phyloP scores from a whole-genome alignment of 2,113 vertebrate genomes.

The Neotragus moschatus region DNA sequence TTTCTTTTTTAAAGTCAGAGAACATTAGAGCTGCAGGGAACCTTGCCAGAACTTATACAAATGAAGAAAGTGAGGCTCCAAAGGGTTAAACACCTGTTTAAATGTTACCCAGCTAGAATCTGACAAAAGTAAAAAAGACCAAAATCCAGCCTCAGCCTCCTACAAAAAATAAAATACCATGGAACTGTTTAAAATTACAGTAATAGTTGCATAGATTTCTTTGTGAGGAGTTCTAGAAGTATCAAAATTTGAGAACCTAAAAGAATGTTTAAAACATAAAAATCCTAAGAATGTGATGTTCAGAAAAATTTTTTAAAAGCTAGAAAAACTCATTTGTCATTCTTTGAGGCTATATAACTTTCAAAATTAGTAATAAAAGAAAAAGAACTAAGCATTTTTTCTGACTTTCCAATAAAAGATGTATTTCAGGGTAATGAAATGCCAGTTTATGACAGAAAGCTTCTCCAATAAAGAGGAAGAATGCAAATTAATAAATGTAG shows the following conservation, averaged over 20 bases:
- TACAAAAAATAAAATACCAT: slow-evolving; percentile 1
- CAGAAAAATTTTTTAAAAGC: not conserved
- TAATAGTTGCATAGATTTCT: not conserved
- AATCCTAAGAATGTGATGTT: not conserved
- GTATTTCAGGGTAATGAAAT: not conserved
- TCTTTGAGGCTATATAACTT: not conserved
- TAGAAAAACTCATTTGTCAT: not conserved
- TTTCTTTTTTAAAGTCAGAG: not conserved
- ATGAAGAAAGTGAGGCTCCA: not conserved
- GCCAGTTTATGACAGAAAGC: not conserved
- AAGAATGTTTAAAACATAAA: not conserved
- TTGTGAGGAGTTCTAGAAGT: not conserved
- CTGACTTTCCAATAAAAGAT: not conserved
- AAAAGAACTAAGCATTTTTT: slow-evolving; percentile 1
- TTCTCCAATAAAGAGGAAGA: not conserved
- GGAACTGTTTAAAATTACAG: not conserved
- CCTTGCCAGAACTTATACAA: not conserved
- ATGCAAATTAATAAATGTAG: slow-evolving; percentile 27
- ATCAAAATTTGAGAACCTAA: slow-evolving; percentile 6
- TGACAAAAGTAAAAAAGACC: not conserved
- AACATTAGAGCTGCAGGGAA: not conserved
- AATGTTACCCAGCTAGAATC: not conserved
- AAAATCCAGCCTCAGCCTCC: not conserved
- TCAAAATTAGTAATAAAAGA: slow-evolving; percentile 1
- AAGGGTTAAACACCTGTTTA: not conserved